Evolutionary conservation across 2,888 invertebrate species (phyloP).

Genomic region (Epicampocera succincta): DNA sequence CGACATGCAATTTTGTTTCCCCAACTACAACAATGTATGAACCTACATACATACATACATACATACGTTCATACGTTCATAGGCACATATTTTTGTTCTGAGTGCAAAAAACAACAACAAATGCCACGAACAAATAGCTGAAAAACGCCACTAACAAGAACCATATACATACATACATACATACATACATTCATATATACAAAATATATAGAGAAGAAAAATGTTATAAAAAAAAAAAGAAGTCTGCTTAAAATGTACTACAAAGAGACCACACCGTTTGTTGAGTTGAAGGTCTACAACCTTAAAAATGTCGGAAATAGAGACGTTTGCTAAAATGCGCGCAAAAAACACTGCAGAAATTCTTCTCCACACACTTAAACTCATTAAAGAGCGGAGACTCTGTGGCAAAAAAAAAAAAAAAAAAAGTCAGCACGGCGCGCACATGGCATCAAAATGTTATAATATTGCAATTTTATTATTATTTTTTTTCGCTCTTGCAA

Average conservation of each 20-base stretch:
- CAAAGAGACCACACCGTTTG: conserved; percentile 50
- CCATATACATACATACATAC: too few relatives aligned
- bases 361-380: background rate
- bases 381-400: conserved; percentile 16
- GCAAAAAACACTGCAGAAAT: conserved; percentile 39
- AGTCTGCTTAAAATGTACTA: conserved; percentile 20
- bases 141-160: conserved; percentile 29
- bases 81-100: conserved; percentile 17
- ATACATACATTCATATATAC: too few relatives aligned
- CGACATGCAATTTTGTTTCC: conserved; percentile 49
- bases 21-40: conserved; percentile 25
- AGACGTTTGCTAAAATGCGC: conserved; percentile 58
- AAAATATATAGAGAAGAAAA: too few relatives aligned
- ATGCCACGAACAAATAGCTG: conserved; percentile 5
- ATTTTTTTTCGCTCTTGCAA: conserved; percentile 6
- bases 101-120: conserved; percentile 11
- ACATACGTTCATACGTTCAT: too few relatives aligned
- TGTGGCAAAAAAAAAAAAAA: too few relatives aligned
- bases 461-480: background rate
- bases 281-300: conserved; percentile 68
- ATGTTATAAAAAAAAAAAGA: conserved; percentile 13
- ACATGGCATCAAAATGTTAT: conserved; percentile 61
- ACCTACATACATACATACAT: too few relatives aligned
- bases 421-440: conserved; percentile 27
- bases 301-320: conserved; percentile 70